phyloP scores from a whole-genome alignment of 1,140 invertebrate species.

The Drosophila repletoides region DNA sequence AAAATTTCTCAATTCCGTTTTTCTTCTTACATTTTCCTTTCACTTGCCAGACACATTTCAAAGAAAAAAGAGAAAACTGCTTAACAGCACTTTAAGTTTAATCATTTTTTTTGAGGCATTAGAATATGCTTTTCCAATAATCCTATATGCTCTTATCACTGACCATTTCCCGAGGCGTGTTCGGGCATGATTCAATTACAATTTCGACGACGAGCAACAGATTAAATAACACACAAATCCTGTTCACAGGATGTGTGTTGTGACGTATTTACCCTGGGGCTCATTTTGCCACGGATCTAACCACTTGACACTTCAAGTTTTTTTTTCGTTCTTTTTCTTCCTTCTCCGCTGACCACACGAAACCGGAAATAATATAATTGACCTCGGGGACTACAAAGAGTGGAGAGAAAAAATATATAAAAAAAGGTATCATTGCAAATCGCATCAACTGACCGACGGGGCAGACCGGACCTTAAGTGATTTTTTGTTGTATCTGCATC shows the following conservation, averaged over 20 bases:
- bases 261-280: conserved; percentile 29
- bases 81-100: conserved; percentile 40
- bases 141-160: conserved; percentile 17
- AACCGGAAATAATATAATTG: conserved; percentile 77
- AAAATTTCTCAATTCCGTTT: conserved; percentile 42
- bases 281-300: conserved; percentile 49
- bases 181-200: conserved; percentile 49
- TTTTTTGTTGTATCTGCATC: conserved; percentile 57
- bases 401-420: conserved; percentile 2
- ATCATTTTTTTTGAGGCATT: background rate
- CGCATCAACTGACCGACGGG: conserved; percentile 70
- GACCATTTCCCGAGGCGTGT: background rate
- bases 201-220: conserved; percentile 13
- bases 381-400: conserved; percentile 53
- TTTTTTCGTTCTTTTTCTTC: conserved; percentile 5
- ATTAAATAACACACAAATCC: conserved; percentile 25
- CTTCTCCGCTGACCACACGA: conserved; percentile 52
- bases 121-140: conserved; percentile 8
- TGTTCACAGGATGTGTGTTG: conserved; percentile 12
- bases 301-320: conserved; percentile 55
- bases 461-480: conserved; percentile 55
- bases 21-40: conserved; percentile 9
- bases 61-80: conserved; percentile 15
- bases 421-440: conserved; percentile 66
- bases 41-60: conserved; percentile 10